Base-by-base conservation (phyloP, 2,113 vertebrate species). In the Boulengeromyrus knoepffleri region DNA sequence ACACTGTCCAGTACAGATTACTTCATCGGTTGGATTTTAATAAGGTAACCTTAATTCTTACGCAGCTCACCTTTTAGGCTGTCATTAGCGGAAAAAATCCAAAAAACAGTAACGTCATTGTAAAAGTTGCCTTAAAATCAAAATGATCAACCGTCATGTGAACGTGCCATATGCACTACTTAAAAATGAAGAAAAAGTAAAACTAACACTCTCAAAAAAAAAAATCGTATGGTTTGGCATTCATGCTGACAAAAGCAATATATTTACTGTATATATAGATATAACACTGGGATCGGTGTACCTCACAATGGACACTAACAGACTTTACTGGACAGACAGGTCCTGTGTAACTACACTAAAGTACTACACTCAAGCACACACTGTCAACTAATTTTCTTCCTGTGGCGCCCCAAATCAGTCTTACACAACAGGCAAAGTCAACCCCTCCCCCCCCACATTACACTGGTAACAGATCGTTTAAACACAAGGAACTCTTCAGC, bases 401-500 rank as follows among this genome's bases (percentile, higher is more conserved):
- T 90, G 94, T 92, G 93, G 88, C 92, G 91, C 92, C 91, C 94
- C 94, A 93, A 90, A 92, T 92, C 93, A 94, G 93, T 92, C 91
- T 94, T 92, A 94, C 92, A 93, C 93, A 94, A 94, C 92, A 94
- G 85, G 89, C 92, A 93, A 92, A 91, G 91, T 58, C 66, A 88
- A 85, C 89, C 92, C 91, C 89, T 3, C 15, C 13, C 74, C 74
- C 70, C 74, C 92, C 92, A 90, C 92, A 92, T 84, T 91, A 94
- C 90, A 92, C 86, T 93, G 95, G 93, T 94, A 94, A 95, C 91
- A 93, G 93, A 89, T 94, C 94, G 90, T 89, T 92, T 94, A 93
- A 96, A 96, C 92, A 96, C 95, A 96, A 96, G 92, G 90, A 91
- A 95, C 92, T 92, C 94, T 92, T 94, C 94, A 91, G 91, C 49